Conservation (phyloP, 23 tunicate species). For the Ascidia mentula region DNA sequence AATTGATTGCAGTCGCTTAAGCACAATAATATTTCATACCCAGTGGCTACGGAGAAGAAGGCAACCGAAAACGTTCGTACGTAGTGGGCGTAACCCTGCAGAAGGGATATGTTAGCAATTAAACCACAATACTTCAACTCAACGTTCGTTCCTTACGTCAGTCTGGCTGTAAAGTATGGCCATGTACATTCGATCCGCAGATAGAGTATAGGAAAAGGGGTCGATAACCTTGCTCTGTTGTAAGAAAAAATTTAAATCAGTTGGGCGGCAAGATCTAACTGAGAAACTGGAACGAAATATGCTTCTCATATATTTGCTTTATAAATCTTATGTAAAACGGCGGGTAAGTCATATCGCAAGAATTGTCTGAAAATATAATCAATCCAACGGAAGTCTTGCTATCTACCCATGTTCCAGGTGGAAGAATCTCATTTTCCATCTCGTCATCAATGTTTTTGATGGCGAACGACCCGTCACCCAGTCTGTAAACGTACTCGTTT, state of each 20-base stretch:
- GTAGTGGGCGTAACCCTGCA: constrained; percentile 89
- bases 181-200: constrained; percentile 38
- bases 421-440: background rate
- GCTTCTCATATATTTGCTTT: no score
- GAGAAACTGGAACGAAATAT: no score
- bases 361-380: no score
- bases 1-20: no score
- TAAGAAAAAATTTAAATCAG: background rate
- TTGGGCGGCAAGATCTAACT: background rate
- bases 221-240: constrained; percentile 13
- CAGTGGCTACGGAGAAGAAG: constrained; percentile 33
- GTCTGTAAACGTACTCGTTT: background rate
- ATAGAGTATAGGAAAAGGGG: constrained; percentile 43
- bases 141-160: constrained; percentile 70
- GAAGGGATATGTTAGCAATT: background rate
- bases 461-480: background rate
- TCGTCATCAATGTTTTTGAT: background rate
- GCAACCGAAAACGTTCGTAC: constrained; percentile 58
- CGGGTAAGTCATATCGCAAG: no score
- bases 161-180: constrained; percentile 36
- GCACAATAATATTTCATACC: no score
- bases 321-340: no score
- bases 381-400: no score
- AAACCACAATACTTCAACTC: background rate
- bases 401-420: background rate